Percentiles rank a stretch among this genome's conserved stretches.
Conservation (phyloP, 1,140 invertebrate genomes). For the Magallana ariakensis region DNA sequence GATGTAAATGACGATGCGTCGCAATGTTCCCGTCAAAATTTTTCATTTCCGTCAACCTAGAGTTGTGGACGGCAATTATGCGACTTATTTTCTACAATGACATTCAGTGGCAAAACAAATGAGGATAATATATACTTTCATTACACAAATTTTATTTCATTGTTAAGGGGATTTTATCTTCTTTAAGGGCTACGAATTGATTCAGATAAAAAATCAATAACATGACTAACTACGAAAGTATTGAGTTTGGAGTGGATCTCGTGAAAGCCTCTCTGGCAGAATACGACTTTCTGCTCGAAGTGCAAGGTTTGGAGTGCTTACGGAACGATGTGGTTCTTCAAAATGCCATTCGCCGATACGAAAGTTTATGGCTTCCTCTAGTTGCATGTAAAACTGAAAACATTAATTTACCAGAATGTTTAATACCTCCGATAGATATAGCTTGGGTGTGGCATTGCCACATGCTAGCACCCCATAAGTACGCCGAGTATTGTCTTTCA, state of each 20-base stretch:
- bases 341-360: constrained; percentile 51
- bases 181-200: too few relatives aligned
- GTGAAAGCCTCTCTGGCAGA: neutral
- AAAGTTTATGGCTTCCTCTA: constrained; percentile 3
- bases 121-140: too few relatives aligned
- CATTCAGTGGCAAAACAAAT: too few relatives aligned
- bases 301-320: constrained; percentile 5
- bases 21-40: too few relatives aligned
- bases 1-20: too few relatives aligned
- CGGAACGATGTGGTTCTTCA: neutral
- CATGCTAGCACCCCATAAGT: constrained; percentile 78
- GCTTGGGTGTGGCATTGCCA: constrained; percentile 81
- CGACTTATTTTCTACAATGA: too few relatives aligned
- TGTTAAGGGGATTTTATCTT: too few relatives aligned
- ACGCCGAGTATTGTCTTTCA: constrained; percentile 77
- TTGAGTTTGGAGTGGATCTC: constrained; percentile 9
- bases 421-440: constrained; percentile 79
- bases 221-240: neutral
- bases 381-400: neutral
- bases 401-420: neutral
- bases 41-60: too few relatives aligned
- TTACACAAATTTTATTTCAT: too few relatives aligned
- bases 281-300: constrained; percentile 14
- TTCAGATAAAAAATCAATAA: neutral
- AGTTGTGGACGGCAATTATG: too few relatives aligned